Conservation (phyloP, 1,140 invertebrate species). For the Aphis gossypii region DNA sequence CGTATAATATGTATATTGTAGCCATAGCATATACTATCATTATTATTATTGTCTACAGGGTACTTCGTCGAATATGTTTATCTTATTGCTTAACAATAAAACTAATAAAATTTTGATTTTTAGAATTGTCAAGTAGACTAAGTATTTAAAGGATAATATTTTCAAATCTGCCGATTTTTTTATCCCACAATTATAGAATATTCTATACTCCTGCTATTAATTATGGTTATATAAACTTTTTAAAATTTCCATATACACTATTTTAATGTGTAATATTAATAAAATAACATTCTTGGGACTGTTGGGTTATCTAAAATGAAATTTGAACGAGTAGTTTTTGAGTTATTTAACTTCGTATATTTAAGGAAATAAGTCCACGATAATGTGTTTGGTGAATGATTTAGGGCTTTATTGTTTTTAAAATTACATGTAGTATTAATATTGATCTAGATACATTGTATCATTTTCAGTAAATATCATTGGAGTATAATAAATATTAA, state of each 20-base stretch:
- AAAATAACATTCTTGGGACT: background rate
- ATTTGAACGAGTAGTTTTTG: background rate
- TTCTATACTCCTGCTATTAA: too few species aligned
- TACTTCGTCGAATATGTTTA: background rate
- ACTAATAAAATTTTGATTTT: background rate
- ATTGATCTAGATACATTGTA: background rate
- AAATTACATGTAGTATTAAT: background rate
- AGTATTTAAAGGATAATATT: background rate
- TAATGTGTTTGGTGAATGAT: too few species aligned
- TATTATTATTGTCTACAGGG: background rate
- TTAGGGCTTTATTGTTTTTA: too few species aligned
- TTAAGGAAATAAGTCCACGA: too few species aligned
- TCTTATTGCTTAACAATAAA: background rate
- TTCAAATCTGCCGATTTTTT: background rate
- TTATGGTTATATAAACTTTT: background rate
- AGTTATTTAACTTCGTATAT: background rate
- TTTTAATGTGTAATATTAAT: background rate
- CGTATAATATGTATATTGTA: background rate
- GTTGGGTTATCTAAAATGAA: background rate
- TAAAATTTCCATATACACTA: background rate
- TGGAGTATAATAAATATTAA: too few species aligned
- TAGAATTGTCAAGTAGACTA: background rate
- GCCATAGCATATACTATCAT: background rate
- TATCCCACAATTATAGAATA: background rate
- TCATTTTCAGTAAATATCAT: background rate